These are phyloP conservation scores for Meteorus colon DNA, from an alignment of 2,888 invertebrate species.

Conservation along the genomic window DNA sequence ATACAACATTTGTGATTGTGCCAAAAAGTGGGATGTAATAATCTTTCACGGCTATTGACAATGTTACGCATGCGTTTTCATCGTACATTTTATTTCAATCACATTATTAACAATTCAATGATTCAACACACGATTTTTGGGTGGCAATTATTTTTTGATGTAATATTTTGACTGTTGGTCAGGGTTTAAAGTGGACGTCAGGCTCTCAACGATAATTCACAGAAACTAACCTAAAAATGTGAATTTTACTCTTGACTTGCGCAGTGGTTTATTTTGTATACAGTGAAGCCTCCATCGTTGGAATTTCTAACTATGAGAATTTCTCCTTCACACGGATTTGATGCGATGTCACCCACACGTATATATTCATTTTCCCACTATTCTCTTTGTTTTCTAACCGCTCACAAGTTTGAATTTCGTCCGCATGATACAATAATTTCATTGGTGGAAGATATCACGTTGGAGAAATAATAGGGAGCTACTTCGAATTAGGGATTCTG, in stretches of 20 bases:
- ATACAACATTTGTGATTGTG: neutral
- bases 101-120: neutral
- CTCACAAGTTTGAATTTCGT: too few relatives aligned
- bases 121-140: too few relatives aligned
- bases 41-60: neutral
- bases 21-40: too few relatives aligned
- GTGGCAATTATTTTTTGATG: neutral
- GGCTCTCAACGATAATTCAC: conserved; percentile 38
- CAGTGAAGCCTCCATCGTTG: too few relatives aligned
- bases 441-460: too few relatives aligned
- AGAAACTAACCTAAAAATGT: conserved; percentile 33
- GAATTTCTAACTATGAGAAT: neutral
- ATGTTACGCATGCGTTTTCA: neutral
- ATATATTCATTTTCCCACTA: too few relatives aligned
- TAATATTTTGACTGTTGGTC: too few relatives aligned
- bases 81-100: neutral
- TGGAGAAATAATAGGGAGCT: too few relatives aligned
- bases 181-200: conserved; percentile 21
- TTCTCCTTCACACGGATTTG: neutral
- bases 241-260: conserved; percentile 39
- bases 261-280: conserved; percentile 22
- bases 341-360: too few relatives aligned
- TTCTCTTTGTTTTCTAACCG: too few relatives aligned
- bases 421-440: too few relatives aligned
- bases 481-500: too few relatives aligned